phyloP scores from a whole-genome alignment of 2,113 vertebrate species.

The Polypterus senegalus region DNA sequence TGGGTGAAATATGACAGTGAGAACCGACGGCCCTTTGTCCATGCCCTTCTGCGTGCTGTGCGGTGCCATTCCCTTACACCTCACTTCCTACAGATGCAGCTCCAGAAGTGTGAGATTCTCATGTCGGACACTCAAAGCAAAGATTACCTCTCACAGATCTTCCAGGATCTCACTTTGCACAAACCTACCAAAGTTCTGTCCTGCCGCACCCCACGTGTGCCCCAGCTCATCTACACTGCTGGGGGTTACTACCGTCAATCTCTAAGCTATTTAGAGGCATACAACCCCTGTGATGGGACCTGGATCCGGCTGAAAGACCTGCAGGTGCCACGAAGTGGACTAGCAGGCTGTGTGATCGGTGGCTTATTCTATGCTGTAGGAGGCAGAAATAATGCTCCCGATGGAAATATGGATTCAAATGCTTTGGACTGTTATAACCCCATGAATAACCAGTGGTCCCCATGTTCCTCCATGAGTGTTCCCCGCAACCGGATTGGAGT shows the following conservation, averaged over 20 bases:
- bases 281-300: slow-evolving; percentile 51
- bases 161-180: slow-evolving; percentile 84
- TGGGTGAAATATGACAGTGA: slow-evolving; percentile 84
- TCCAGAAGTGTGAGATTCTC: slow-evolving; percentile 69
- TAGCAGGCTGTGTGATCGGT: slow-evolving; percentile 77
- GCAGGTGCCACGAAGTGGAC: slow-evolving; percentile 72
- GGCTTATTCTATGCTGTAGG: slow-evolving; percentile 83
- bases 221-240: slow-evolving; percentile 77
- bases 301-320: slow-evolving; percentile 74
- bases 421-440: slow-evolving; percentile 86
- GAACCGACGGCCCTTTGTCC: slow-evolving; percentile 65
- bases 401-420: slow-evolving; percentile 81
- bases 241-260: slow-evolving; percentile 82
- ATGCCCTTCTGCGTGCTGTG: slow-evolving; percentile 78
- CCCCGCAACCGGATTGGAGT: slow-evolving; percentile 81
- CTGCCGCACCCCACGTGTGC: slow-evolving; percentile 67
- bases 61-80: slow-evolving; percentile 88
- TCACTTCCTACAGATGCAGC: slow-evolving; percentile 77
- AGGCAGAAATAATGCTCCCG: slow-evolving; percentile 76
- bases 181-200: slow-evolving; percentile 62
- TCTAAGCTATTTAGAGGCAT: slow-evolving; percentile 73
- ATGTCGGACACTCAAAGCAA: slow-evolving; percentile 73
- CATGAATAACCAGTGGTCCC: slow-evolving; percentile 84
- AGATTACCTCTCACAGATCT: slow-evolving; percentile 81
- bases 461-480: slow-evolving; percentile 77